phyloP scores from a whole-genome alignment of 1,140 invertebrate genomes.

The Zophobas atratus region DNA sequence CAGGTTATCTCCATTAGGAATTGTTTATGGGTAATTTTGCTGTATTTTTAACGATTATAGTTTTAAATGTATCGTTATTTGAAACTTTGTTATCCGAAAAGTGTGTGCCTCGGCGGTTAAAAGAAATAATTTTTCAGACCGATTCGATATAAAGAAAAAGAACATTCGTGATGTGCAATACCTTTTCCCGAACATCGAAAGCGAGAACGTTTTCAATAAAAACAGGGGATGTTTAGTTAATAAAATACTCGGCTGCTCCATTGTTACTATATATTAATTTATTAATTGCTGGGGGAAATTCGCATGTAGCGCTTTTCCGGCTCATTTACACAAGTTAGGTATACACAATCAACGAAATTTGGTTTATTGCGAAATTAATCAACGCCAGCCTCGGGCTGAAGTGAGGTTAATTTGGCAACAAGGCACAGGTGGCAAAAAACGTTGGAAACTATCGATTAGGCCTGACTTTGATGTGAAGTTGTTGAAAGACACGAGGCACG shows the following conservation, averaged over 20 bases:
- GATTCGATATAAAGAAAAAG: too few relatives aligned
- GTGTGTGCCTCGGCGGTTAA: too few relatives aligned
- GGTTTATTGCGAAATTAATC: slow-evolving; percentile 14
- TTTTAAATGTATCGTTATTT: too few relatives aligned
- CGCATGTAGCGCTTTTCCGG: neutral
- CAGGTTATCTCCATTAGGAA: too few relatives aligned
- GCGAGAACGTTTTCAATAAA: too few relatives aligned
- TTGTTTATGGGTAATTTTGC: too few relatives aligned
- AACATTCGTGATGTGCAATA: too few relatives aligned
- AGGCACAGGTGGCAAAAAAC: slow-evolving; percentile 5
- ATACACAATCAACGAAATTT: slow-evolving; percentile 4
- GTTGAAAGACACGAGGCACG: slow-evolving; percentile 23
- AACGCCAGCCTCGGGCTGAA: neutral
- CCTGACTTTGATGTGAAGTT: slow-evolving; percentile 9
- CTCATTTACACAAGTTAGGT: slow-evolving; percentile 7
- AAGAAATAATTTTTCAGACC: too few relatives aligned
- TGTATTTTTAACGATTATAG: too few relatives aligned
- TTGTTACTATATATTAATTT: slow-evolving; percentile 2
- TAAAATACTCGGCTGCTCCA: neutral
- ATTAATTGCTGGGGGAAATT: slow-evolving; percentile 2
- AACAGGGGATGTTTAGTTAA: neutral
- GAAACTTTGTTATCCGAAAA: too few relatives aligned
- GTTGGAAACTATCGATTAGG: slow-evolving; percentile 14
- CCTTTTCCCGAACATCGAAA: too few relatives aligned
- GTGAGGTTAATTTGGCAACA: slow-evolving; percentile 2